Base-by-base conservation (phyloP, 2,888 invertebrate genomes). In the Agrotis segetum region DNA sequence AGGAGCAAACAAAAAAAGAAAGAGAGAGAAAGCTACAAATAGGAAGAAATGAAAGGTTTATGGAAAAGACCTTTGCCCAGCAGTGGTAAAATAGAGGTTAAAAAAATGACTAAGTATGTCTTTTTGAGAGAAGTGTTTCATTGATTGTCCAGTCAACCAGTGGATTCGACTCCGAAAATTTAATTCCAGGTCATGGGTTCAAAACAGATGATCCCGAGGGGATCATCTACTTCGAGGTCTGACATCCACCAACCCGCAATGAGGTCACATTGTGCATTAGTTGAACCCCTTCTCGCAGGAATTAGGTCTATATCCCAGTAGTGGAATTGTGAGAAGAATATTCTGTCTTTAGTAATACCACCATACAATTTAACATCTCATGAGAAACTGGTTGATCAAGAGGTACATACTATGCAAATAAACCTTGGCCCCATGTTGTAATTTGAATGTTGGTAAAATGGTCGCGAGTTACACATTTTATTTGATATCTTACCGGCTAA, bases 401-500 rank as follows among this genome's bases (percentile, higher is more conserved):
- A 49, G n/a, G 49, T 17, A 29, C 13, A 29, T 24, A 29, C 24
- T 7, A 71, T 72, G 52, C 53, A 11, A 55, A 64, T 50, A 34
- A 34, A 79, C 59, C 58, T 79, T 59, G 64, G 53, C 17, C 21
- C 19, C 24, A 63, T 79, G 64, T 64, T 49, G 79, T 49, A 60
- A 75, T 58, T 77, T 40, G 46, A n/a, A 21, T 58, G 11, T 47
- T 47, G 61, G 58, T 71, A 11, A 40, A 74, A 71, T 58, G 29
- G 72, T 44, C 49, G 44, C 59, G 11, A 53, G 44, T 79, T 73
- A 78, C 59, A 73, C 64, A 79, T 79, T 73, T 75, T 79, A 64
- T 59, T 49, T 72, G 17, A 49, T 49, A 75, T 17, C 44, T 24
- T 34, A 74, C 29, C 59, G 24, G 2, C 46, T 49, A 13, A 49